Percentiles rank a stretch among this genome's conserved stretches.
phyloP scores from a whole-genome alignment of 2,113 vertebrate genomes.

The Corvus cornix region DNA sequence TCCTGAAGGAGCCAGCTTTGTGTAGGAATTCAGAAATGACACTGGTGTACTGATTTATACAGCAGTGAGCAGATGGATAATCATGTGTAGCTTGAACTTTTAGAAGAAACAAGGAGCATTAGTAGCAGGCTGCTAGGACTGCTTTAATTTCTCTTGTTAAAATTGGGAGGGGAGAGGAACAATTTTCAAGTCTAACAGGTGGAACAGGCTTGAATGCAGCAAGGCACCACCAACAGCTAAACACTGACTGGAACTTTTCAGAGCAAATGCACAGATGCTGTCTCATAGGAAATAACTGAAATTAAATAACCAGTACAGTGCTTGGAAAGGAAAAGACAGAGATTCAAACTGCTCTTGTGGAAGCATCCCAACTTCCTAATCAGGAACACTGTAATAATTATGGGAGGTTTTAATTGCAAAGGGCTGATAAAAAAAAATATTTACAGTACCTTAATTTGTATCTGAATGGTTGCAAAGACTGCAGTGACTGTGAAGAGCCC shows the following conservation, averaged over 20 bases:
- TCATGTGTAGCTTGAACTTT: neutral
- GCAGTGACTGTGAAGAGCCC: conserved; percentile 73
- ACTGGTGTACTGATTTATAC: neutral
- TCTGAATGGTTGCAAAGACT: conserved; percentile 74
- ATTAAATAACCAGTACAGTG: neutral
- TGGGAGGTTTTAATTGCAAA: neutral
- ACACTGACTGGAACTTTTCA: neutral
- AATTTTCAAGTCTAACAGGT: neutral
- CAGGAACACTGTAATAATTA: neutral
- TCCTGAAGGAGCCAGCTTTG: neutral
- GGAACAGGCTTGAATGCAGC: neutral
- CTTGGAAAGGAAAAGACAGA: neutral
- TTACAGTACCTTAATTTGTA: conserved; percentile 80
- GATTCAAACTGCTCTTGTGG: neutral
- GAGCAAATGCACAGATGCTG: neutral
- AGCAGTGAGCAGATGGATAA: neutral
- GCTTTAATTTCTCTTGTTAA: neutral
- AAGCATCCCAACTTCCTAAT: neutral
- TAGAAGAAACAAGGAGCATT: neutral
- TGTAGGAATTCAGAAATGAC: neutral
- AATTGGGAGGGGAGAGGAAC: neutral
- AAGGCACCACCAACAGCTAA: neutral
- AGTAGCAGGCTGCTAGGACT: neutral
- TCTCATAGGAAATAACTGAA: neutral
- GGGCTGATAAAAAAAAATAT: neutral